phyloP scores from a whole-genome alignment of 2,113 vertebrate genomes.

The Motacilla tschutschensis region DNA sequence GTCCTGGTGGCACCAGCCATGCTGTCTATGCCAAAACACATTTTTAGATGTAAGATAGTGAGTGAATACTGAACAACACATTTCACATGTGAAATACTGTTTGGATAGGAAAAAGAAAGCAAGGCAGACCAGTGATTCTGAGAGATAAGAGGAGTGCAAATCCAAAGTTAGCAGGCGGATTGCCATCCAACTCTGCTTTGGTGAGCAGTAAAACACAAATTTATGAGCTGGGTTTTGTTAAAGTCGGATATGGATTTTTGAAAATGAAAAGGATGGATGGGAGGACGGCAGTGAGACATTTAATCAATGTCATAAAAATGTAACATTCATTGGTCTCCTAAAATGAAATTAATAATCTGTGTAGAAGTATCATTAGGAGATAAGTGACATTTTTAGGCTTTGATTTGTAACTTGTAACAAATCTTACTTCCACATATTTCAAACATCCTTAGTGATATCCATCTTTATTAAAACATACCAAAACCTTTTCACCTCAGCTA shows the following conservation, averaged over 20 bases:
- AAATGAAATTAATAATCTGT: constrained; percentile 87
- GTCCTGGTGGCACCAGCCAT: neutral
- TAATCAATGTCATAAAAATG: constrained; percentile 87
- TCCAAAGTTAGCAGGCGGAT: neutral
- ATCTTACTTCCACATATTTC: constrained; percentile 77
- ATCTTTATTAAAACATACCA: constrained; percentile 79
- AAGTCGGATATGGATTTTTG: constrained; percentile 74
- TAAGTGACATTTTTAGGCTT: constrained; percentile 82
- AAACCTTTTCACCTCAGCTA: constrained; percentile 71
- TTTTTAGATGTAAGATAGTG: neutral
- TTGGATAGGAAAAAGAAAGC: neutral
- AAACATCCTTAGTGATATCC: constrained; percentile 73
- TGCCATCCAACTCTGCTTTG: constrained; percentile 26
- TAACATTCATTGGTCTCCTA: constrained; percentile 83
- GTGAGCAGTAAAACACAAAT: constrained; percentile 69
- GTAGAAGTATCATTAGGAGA: constrained; percentile 83
- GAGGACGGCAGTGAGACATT: constrained; percentile 69
- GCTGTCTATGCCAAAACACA: neutral
- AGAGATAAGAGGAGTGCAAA: neutral
- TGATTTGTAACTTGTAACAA: constrained; percentile 82
- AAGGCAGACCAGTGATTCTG: neutral
- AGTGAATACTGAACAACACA: neutral
- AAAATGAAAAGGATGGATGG: constrained; percentile 78
- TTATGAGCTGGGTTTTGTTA: constrained; percentile 74
- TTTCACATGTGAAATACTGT: neutral